These are phyloP conservation scores for Pempheris klunzingeri DNA, from an alignment of 2,797 vertebrate genomes.

Conservation along the genomic window DNA sequence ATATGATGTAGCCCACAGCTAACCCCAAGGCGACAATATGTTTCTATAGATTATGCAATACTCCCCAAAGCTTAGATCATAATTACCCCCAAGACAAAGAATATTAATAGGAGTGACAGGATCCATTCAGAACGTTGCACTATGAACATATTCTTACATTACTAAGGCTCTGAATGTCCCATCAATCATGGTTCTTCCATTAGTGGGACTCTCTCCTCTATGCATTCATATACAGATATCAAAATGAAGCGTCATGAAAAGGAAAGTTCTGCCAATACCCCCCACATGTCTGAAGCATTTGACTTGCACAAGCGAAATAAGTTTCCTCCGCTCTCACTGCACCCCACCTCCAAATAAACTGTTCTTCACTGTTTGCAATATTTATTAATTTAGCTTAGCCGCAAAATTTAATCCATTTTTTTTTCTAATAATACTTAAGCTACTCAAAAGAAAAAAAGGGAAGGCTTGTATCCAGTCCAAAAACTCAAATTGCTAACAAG, in stretches of 20 bases:
- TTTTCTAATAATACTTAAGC: constrained; percentile 15
- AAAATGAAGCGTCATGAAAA: not conserved
- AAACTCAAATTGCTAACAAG: constrained; percentile 31
- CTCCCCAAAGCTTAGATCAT: no score
- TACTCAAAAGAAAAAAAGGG: not conserved
- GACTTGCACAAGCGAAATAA: not conserved
- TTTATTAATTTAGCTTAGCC: constrained; percentile 3
- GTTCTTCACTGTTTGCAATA: not conserved
- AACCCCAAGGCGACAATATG: not conserved
- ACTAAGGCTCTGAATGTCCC: no score
- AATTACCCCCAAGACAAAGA: no score
- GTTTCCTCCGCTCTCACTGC: constrained; percentile 13
- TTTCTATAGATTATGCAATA: no score
- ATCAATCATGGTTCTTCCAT: no score
- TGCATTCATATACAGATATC: no score
- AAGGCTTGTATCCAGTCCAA: constrained; percentile 21
- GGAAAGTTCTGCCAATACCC: not conserved
- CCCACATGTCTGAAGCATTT: not conserved
- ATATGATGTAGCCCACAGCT: not conserved
- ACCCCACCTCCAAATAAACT: not conserved
- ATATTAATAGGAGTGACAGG: no score
- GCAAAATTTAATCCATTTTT: not conserved
- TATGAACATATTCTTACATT: no score
- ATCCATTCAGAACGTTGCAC: no score
- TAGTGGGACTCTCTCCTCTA: no score